Evolutionary conservation across 2,113 vertebrate genomes (phyloP).

Genomic region (Muscicapa adusta): DNA sequence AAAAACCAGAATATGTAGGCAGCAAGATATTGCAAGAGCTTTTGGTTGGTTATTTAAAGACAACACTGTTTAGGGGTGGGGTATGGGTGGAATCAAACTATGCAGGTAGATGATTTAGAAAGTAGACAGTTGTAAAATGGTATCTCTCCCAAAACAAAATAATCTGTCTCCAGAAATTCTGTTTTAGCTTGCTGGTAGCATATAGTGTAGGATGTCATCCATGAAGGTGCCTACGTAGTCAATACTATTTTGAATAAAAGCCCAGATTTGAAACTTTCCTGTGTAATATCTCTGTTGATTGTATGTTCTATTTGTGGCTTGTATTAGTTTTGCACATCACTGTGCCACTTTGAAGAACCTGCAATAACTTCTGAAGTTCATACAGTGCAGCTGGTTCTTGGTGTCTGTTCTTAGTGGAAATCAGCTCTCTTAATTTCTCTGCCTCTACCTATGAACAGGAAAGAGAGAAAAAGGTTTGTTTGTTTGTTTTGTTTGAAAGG

Average conservation of each 20-base stretch:
- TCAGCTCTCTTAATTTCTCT: not conserved
- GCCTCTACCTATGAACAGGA: not conserved
- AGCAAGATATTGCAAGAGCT: not conserved
- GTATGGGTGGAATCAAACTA: not conserved
- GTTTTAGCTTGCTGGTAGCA: not conserved
- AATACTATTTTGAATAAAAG: not conserved
- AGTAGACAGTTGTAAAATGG: not conserved
- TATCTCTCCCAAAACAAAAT: not conserved
- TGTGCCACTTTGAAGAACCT: not conserved
- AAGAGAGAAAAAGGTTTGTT: not conserved
- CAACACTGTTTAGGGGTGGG: fast-evolving
- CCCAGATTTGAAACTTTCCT: fast-evolving
- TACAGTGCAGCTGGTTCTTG: not conserved
- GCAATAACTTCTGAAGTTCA: not conserved
- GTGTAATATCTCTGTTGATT: not conserved
- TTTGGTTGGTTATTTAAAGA: not conserved
- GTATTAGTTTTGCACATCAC: not conserved
- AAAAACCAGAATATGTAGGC: not conserved
- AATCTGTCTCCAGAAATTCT: not conserved
- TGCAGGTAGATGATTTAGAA: not conserved
- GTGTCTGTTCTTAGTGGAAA: not conserved
- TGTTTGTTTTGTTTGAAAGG: not conserved
- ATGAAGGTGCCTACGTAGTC: not conserved
- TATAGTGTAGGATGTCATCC: not conserved
- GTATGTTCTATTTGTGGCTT: not conserved